phyloP scores from a whole-genome alignment of 2,113 vertebrate species.

The Thamnaconus septentrionalis region DNA sequence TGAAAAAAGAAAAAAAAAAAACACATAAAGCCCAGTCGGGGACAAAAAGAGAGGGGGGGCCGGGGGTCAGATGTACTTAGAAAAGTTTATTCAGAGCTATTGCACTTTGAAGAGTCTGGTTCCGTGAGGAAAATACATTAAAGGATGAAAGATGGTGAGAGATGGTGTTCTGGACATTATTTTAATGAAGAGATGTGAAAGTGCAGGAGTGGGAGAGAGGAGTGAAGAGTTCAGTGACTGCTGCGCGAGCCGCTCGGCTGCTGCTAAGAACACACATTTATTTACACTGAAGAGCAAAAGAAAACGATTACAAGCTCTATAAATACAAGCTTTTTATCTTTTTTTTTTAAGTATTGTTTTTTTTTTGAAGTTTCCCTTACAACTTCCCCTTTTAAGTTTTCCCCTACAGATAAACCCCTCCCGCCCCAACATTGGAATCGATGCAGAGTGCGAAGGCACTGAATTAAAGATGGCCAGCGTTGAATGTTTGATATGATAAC shows the following conservation, averaged over 20 bases:
- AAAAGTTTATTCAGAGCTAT: conserved; percentile 64
- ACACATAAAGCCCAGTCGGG: not conserved
- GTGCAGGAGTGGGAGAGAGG: conserved; percentile 11
- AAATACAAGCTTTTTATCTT: conserved; percentile 32
- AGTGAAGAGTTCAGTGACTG: not conserved
- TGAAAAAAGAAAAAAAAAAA: conserved; percentile 2
- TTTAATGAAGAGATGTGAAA: conserved; percentile 22
- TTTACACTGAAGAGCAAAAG: conserved; percentile 53
- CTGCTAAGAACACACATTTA: conserved; percentile 48
- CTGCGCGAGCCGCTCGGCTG: not conserved
- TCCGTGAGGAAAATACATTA: conserved; percentile 31
- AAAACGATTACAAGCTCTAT: conserved; percentile 19
- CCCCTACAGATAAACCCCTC: conserved; percentile 6
- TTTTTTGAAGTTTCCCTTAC: no score
- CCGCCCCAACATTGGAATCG: not conserved
- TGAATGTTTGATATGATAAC: conserved; percentile 4
- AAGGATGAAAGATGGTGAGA: conserved; percentile 19
- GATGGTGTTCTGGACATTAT: conserved; percentile 24
- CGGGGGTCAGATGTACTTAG: conserved; percentile 4
- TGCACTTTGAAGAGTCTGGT: conserved; percentile 55
- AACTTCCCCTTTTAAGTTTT: not conserved
- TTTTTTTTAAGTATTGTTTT: no score
- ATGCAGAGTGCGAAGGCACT: not conserved
- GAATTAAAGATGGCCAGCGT: not conserved
- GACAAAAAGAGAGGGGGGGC: not conserved